Evolutionary conservation across 2,113 vertebrate species (phyloP).

Genomic region (Scalopus aquaticus): DNA sequence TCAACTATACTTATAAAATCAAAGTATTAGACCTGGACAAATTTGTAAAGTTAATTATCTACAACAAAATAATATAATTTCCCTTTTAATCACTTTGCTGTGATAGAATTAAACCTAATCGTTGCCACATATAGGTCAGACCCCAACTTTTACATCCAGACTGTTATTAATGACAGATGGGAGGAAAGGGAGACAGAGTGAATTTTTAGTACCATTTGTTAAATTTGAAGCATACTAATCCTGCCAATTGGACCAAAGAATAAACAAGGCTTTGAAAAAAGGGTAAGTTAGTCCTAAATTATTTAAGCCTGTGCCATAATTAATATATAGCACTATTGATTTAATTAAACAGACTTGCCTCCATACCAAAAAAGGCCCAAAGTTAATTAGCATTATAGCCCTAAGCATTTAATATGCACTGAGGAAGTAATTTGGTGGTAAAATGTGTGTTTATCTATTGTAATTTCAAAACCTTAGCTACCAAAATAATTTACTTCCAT

Average conservation of each 20-base stretch:
- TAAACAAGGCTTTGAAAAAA: slow-evolving; percentile 64
- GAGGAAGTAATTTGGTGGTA: slow-evolving; percentile 70
- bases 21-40: background rate
- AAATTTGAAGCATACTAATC: slow-evolving; percentile 28
- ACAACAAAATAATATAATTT: background rate
- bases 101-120: background rate
- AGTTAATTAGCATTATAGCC: slow-evolving; percentile 76
- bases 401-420: slow-evolving; percentile 71
- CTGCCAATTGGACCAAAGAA: background rate
- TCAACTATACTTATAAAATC: background rate
- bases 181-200: background rate
- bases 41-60: background rate
- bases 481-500: slow-evolving; percentile 4
- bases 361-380: slow-evolving; percentile 57
- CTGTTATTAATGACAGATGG: background rate
- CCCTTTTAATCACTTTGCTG: background rate
- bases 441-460: slow-evolving; percentile 66
- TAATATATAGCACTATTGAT: slow-evolving; percentile 76
- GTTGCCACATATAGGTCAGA: background rate
- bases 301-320: slow-evolving; percentile 77
- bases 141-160: background rate
- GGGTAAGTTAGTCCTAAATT: slow-evolving; percentile 68
- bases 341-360: slow-evolving; percentile 80
- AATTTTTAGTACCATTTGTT: background rate
- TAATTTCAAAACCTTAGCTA: slow-evolving; percentile 24